A percentile compares a stretch with the other conserved stretches of the same genome.
phyloP scores from a whole-genome alignment of 2,797 vertebrate genomes.

The Bovichtus variegatus region DNA sequence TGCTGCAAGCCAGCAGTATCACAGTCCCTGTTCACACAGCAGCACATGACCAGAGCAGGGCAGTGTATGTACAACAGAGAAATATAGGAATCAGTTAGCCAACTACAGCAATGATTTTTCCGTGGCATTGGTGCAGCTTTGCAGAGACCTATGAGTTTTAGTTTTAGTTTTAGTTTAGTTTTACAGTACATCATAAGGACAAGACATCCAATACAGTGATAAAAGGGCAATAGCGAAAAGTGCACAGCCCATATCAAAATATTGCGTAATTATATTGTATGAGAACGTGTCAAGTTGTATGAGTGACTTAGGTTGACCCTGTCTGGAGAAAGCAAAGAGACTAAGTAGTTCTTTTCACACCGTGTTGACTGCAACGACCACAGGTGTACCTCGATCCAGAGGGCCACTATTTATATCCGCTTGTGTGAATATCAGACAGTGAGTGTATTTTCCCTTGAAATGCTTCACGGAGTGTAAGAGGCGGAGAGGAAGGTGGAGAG shows the following conservation, averaged over 20 bases:
- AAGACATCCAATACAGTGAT: background rate
- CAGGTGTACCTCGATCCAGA: constrained; percentile 19
- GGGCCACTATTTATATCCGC: constrained; percentile 50
- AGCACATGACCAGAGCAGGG: constrained; percentile 21
- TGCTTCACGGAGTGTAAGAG: constrained; percentile 51
- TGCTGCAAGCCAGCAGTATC: constrained; percentile 71
- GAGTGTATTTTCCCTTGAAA: constrained; percentile 60
- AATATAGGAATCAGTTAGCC: background rate
- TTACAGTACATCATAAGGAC: constrained; percentile 6
- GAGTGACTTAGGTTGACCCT: constrained; percentile 1
- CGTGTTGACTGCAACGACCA: constrained; percentile 25
- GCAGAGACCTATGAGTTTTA: background rate
- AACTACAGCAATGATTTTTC: background rate
- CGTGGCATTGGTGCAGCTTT: background rate
- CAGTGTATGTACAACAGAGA: background rate
- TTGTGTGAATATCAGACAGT: constrained; percentile 54
- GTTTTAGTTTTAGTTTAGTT: too few species aligned
- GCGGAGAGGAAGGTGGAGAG: constrained; percentile 59
- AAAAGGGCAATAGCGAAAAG: background rate
- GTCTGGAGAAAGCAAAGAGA: constrained; percentile 2
- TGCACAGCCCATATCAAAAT: background rate
- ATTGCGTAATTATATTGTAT: constrained; percentile 10
- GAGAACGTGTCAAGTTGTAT: background rate
- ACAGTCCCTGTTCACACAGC: constrained; percentile 36
- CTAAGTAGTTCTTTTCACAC: constrained; percentile 13